Evolutionary conservation across 2,888 invertebrate genomes (phyloP), one percentile per base, ranked within the genome.

Genomic region (Cheilosia vulpina): DNA sequence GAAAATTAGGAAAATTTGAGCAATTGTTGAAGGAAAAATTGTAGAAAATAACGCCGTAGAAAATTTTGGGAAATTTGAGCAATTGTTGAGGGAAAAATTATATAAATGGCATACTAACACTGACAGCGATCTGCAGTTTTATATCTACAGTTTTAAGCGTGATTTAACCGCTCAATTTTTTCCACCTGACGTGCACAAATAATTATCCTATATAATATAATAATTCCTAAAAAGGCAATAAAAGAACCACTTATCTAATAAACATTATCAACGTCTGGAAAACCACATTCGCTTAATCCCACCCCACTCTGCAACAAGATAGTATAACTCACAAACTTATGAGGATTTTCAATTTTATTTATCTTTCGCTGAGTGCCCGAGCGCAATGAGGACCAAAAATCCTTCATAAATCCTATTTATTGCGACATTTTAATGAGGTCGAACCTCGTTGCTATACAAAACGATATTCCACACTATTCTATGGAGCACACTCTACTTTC

Each of bases 391-490:
- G 7, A 45, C 17, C 6, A 17, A 15, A 45, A 45, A 45, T 17
- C 45, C 45, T 45, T 45, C 17, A n/a, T 45, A 45, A 45, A 45
- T 45, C 45, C 7, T 7, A 45, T 45, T 45, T 45, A 45, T 45
- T 45, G 45, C 45, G 45, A 45, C 45, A 45, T 17, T 45, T 45
- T 45, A 45, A 45, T 17, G 45, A 45, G 17, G 45, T 17, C 45
- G 7, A 45, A 45, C 45, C 45, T 7, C 45, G 4, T 4, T 15
- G n/a, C 15, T 2, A 0, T 45, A 2, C 45, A 45, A 45, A 17
- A 45, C n/a, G 45, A 45, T 45, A 45, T 45, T 5, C 17, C 45
- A 4, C 6, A n/a, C 13, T 5, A 43, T 43, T 43, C 31, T 15
- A 43, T 43, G 43, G 13, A 43, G 43, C n/a, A 0, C 17, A n/a